These are phyloP conservation scores for Tillus elongatus DNA, from an alignment of 2,888 invertebrate genomes.

Conservation along the genomic window DNA sequence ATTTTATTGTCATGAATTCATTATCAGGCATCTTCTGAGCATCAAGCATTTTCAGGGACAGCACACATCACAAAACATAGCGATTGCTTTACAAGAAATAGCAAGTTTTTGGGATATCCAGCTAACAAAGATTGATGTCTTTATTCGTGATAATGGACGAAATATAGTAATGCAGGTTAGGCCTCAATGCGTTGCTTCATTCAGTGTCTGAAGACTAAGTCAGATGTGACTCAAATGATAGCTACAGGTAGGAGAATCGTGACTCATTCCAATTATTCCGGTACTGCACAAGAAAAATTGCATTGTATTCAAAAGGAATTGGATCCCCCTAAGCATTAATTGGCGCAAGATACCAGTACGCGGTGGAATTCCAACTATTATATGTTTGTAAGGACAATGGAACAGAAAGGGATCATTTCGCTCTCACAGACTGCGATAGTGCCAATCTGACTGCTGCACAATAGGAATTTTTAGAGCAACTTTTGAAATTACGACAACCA, in stretches of 20 bases:
- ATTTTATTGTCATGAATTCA: too few species aligned
- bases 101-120: too few species aligned
- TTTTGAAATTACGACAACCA: slow-evolving; percentile 3
- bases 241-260: slow-evolving; percentile 23
- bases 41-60: too few species aligned
- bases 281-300: slow-evolving; percentile 17
- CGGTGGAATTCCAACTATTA: slow-evolving; percentile 21
- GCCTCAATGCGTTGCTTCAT: too few species aligned
- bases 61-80: too few species aligned
- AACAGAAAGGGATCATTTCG: slow-evolving; percentile 14
- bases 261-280: slow-evolving; percentile 27
- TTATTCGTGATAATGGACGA: too few species aligned
- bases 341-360: slow-evolving; percentile 20
- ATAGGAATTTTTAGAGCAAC: not conserved
- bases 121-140: too few species aligned
- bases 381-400: slow-evolving; percentile 13
- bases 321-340: slow-evolving; percentile 20
- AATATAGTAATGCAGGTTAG: too few species aligned
- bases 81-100: too few species aligned
- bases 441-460: slow-evolving; percentile 7
- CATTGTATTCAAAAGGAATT: slow-evolving; percentile 21
- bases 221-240: slow-evolving; percentile 16
- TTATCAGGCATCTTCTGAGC: too few species aligned
- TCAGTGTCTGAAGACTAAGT: too few species aligned
- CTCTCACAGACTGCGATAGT: slow-evolving; percentile 11